phyloP scores from a whole-genome alignment of 2,797 vertebrate species.

The Myioborus miniatus region DNA sequence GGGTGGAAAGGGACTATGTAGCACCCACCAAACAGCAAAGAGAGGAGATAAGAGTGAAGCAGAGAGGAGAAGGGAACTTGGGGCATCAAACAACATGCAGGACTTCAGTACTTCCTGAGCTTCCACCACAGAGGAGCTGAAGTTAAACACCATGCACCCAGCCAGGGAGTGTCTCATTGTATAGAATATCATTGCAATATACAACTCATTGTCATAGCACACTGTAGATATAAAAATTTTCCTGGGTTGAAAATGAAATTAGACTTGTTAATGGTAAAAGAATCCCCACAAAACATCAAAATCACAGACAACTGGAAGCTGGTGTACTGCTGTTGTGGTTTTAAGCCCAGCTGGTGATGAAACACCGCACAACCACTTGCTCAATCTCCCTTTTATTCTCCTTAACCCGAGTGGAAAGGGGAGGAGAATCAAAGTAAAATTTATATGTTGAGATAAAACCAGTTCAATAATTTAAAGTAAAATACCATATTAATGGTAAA shows the following conservation, averaged over 20 bases:
- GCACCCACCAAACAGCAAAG: background rate
- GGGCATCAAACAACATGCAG: fast-evolving
- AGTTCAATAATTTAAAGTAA: background rate
- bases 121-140: background rate
- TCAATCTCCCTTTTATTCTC: background rate
- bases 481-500: background rate
- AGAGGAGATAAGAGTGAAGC: background rate
- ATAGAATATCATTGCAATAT: background rate
- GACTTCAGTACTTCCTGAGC: background rate
- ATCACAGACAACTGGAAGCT: background rate
- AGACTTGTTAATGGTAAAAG: background rate
- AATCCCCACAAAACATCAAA: background rate
- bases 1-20: background rate
- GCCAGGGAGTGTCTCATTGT: background rate
- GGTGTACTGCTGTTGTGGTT: background rate
- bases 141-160: background rate
- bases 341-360: background rate
- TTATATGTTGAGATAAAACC: background rate
- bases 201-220: background rate
- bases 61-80: background rate
- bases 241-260: background rate
- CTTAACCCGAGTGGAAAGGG: background rate
- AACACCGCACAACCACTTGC: background rate
- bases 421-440: background rate
- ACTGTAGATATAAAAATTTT: background rate